Evolutionary conservation across 2,888 invertebrate species (phyloP), one percentile per base, ranked within the genome.

Genomic region (Nomada ruficornis): DNA sequence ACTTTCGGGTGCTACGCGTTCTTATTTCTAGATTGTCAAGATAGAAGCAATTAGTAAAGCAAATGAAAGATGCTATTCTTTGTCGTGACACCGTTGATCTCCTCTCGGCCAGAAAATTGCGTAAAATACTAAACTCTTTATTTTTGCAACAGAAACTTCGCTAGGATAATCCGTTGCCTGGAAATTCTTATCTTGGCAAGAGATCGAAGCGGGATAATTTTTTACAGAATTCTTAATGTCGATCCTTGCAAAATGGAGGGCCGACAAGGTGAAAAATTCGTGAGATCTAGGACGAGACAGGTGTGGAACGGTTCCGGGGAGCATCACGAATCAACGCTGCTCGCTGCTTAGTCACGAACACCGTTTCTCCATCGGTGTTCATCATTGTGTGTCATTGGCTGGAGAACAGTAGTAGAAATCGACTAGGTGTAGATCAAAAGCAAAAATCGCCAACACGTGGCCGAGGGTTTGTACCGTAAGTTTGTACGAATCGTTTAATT

Each of bases 41-140:
- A 82, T 80, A 75, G 84, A 59, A 75, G 76, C 75, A 85, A 92
- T 92, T 92, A 92, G 90, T 90, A 92, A 91, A 83, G 89, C 89
- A 92, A 91, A 92, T 91, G 90, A 88, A 90, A 82, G 81, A 13
- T 57, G 60, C 59, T 10, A 36, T 36, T 65, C 29, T 26, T 68
- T 47, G 29, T 62, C 42, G 60, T 47, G 36, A 36, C 64, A 44
- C 69, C 75, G 72, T 79, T 57, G 82, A 86, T 83, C 89, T 89
- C 90, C 85, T 84, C 85, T 85, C 69, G 7, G 36, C 74, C 74
- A 80, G 85, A 84, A 75, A 87, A 77, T 87, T 88, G 54, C 55
- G 62, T 20, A 68, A 50, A 20, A 15, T 29, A 13, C 15, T 18
- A 18, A 50, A 36, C 36, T 7, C 15, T 47, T 47, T 44, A 10